These are phyloP conservation scores for Achatina immaculata DNA, from an alignment of 1,140 invertebrate genomes.

Conservation along the genomic window DNA sequence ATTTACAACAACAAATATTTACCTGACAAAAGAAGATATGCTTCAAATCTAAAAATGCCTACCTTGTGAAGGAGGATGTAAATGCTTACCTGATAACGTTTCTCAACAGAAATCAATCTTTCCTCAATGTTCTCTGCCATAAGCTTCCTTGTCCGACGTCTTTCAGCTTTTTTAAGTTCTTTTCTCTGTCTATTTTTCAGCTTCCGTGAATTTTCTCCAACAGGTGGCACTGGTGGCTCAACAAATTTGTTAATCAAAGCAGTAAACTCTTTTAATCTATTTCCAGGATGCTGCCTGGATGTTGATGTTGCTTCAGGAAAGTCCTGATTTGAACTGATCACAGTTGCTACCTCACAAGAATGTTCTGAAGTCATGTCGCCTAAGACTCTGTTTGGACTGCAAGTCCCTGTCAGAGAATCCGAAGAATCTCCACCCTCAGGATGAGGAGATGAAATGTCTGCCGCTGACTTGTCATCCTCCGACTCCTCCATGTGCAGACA, in stretches of 20 bases:
- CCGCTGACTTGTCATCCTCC: neutral
- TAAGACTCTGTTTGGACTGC: neutral
- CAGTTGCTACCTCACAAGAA: neutral
- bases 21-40: no score
- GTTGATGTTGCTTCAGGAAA: neutral
- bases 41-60: no score
- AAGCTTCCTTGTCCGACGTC: constrained; percentile 49
- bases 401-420: neutral
- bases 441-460: neutral
- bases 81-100: constrained; percentile 29
- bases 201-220: neutral
- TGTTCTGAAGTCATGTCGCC: neutral
- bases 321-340: neutral
- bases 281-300: neutral
- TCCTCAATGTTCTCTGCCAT: constrained; percentile 60
- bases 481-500: neutral
- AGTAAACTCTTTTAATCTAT: neutral
- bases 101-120: constrained; percentile 57
- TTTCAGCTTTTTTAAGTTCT: constrained; percentile 49
- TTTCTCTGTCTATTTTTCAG: constrained; percentile 13
- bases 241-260: neutral
- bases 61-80: no score
- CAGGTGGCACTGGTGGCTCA: neutral
- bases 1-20: no score
- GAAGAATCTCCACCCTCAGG: neutral